phyloP scores from a whole-genome alignment of 2,888 invertebrate genomes.

The Bombylius major region DNA sequence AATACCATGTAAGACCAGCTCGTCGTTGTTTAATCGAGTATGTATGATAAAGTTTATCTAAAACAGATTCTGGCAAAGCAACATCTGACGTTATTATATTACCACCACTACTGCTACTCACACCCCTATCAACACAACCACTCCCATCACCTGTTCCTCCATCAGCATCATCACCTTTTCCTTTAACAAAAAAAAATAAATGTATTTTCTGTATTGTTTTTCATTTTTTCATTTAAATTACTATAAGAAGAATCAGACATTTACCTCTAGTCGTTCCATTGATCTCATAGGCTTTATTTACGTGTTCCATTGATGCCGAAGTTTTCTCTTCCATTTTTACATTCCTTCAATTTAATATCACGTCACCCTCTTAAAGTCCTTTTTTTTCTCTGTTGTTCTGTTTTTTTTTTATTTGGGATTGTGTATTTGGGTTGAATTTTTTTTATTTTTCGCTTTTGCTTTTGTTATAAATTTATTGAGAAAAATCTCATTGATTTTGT shows the following conservation, averaged over 20 bases:
- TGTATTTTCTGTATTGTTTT: too few relatives aligned
- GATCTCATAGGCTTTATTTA: background rate
- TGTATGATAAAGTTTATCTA: constrained; percentile 57
- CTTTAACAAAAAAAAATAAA: background rate
- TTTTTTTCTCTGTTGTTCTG: background rate
- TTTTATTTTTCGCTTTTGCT: too few relatives aligned
- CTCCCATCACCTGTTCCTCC: background rate
- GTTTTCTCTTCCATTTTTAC: constrained; percentile 2
- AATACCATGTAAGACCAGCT: constrained; percentile 55
- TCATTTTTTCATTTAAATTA: too few relatives aligned
- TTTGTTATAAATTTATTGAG: too few relatives aligned
- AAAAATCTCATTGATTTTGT: too few relatives aligned
- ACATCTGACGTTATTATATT: constrained; percentile 17
- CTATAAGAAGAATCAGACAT: too few relatives aligned
- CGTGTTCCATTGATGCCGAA: background rate
- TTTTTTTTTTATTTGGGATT: too few relatives aligned
- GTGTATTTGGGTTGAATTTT: too few relatives aligned
- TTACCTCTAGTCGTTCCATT: background rate
- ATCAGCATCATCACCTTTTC: background rate
- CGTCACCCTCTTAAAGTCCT: background rate
- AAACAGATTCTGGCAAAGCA: constrained; percentile 41
- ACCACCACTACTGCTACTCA: background rate
- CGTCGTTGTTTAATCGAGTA: constrained; percentile 61
- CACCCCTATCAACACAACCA: background rate
- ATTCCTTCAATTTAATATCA: background rate